Conservation (phyloP, 2,113 vertebrate genomes). For the Perognathus longimembris region DNA sequence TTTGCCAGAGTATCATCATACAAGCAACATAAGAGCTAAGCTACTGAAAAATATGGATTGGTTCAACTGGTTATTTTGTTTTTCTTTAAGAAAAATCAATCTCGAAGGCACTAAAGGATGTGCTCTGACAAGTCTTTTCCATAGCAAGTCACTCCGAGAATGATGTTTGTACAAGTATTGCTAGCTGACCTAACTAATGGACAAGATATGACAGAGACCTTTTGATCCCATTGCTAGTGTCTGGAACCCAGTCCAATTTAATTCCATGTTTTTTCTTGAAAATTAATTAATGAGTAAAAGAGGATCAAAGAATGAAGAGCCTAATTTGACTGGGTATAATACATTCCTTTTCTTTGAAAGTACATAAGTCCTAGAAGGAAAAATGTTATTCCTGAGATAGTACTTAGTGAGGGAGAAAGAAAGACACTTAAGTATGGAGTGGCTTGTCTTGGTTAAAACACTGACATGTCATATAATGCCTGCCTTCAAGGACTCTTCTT, state of each 20-base stretch:
- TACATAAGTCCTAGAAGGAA: neutral
- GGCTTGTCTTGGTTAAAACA: neutral
- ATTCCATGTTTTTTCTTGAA: slow-evolving; percentile 13
- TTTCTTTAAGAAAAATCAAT: slow-evolving; percentile 46
- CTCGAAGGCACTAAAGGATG: neutral
- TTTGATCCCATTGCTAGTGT: neutral
- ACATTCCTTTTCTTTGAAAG: neutral
- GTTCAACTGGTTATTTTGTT: slow-evolving; percentile 15
- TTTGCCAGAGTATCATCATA: neutral
- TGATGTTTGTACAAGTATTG: neutral
- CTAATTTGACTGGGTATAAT: neutral
- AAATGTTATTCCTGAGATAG: neutral
- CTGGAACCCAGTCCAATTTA: neutral
- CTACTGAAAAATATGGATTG: slow-evolving; percentile 23
- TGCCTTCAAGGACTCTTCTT: neutral
- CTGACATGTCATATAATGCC: neutral
- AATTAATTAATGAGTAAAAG: neutral
- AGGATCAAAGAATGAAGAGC: neutral
- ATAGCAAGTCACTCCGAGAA: neutral
- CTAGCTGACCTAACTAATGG: neutral
- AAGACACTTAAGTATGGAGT: neutral
- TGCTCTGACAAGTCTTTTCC: neutral
- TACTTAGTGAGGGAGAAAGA: neutral
- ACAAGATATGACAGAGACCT: neutral
- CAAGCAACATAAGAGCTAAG: neutral